phyloP scores from a whole-genome alignment of 2,888 invertebrate species.

The Ormyrus pomaceus region DNA sequence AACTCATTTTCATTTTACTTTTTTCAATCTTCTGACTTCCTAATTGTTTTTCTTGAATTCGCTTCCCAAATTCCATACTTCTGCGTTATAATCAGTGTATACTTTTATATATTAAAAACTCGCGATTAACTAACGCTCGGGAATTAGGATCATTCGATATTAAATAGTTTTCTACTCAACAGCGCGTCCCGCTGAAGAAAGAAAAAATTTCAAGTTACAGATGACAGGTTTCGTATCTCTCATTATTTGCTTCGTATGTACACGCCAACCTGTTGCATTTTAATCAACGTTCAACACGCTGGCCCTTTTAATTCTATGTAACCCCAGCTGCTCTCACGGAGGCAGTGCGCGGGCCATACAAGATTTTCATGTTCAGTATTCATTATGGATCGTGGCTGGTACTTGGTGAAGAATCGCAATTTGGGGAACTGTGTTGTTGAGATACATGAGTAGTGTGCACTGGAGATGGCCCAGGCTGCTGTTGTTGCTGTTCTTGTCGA shows the following conservation, averaged over 20 bases:
- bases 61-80: constrained; percentile 13
- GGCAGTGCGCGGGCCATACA: constrained; percentile 61
- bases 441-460: constrained; percentile 62
- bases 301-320: constrained; percentile 48
- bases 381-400: constrained; percentile 74
- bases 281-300: constrained; percentile 48
- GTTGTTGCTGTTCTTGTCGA: constrained; percentile 58
- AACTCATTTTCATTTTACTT: constrained; percentile 6
- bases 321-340: constrained; percentile 63
- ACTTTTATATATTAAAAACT: constrained; percentile 14
- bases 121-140: constrained; percentile 26
- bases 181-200: constrained; percentile 21
- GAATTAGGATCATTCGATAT: constrained; percentile 32
- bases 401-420: constrained; percentile 68
- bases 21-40: constrained; percentile 11
- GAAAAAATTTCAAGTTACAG: constrained; percentile 41
- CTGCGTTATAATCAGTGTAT: constrained; percentile 28
- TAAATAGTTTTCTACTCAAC: constrained; percentile 28
- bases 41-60: constrained; percentile 4
- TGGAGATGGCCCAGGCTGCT: constrained; percentile 64
- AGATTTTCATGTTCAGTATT: constrained; percentile 58
- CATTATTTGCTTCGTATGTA: constrained; percentile 51
- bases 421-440: constrained; percentile 65
- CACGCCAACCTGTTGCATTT: constrained; percentile 52
- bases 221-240: constrained; percentile 46